Base-by-base conservation (phyloP, 2,113 vertebrate species). In the Paedocypris sp. region DNA sequence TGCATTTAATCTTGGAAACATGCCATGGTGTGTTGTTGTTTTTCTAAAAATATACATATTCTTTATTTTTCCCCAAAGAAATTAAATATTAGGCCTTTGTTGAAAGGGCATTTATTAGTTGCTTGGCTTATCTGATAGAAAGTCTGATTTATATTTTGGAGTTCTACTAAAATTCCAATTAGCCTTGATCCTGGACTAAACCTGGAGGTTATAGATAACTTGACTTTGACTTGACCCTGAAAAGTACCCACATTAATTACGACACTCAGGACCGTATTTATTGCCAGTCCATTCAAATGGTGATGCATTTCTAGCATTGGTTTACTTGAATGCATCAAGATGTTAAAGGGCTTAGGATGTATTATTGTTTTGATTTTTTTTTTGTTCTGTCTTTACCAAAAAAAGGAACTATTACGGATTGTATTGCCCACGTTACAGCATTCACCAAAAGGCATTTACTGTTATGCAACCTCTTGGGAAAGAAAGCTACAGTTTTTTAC, bases 201-300 rank as follows among this genome's bases (percentile, higher is more conserved):
- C 80, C 76, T 77, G 71, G 70, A 80, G 74, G 74, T 29, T 64
- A 77, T 77, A 78, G 72, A 75, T 83, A 72, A 75, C 77, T 73
- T 78, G 80, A 81, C 78, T 76, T 75, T 75, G n/a, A n/a, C n/a
- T n/a, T n/a, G n/a, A n/a, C 79, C 79, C 73, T 56, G 65, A 63
- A 72, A 77, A 79, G 78, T 70, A 63, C 64, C 66, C 71, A 65
- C 65, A 70, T 78, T 77, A 64, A 75, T 77, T 71, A 79, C 77
- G 77, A 77, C 72, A 79, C 80, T 86, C 82, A 86, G 83, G 84
- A 83, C 80, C 61, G 67, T 85, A 84, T 86, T 85, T 86, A 86
- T 83, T 82, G 73, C 76, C 74, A 79, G 71, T 82, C 74, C 73
- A 72, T 63, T 67, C 74, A 61, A 65, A 58, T 76, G 69, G 61